Conservation (phyloP, 2,113 vertebrate species). For the Syngnathus typhle region DNA sequence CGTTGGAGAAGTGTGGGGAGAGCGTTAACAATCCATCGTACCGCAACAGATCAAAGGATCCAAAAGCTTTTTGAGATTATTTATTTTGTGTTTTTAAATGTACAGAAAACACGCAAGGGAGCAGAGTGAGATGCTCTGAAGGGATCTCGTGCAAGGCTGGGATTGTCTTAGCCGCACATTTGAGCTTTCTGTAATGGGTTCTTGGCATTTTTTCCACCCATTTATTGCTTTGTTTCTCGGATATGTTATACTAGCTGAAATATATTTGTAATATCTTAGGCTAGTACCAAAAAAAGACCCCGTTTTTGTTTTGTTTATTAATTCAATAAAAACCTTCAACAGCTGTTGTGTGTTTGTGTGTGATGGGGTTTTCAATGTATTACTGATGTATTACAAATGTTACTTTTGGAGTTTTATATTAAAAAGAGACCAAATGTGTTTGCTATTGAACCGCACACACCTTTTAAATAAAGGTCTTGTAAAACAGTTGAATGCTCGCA, state of each 20-base stretch:
- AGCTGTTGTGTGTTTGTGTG: neutral
- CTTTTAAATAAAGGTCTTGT: neutral
- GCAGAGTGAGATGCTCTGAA: slow-evolving; percentile 57
- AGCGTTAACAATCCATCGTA: slow-evolving; percentile 28
- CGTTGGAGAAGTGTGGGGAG: slow-evolving; percentile 32
- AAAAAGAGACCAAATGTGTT: neutral
- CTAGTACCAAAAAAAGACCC: slow-evolving; percentile 43
- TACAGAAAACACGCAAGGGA: slow-evolving; percentile 28
- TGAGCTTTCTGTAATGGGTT: slow-evolving; percentile 56
- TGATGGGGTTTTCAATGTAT: neutral
- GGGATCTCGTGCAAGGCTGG: slow-evolving; percentile 62
- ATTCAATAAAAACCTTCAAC: slow-evolving; percentile 71
- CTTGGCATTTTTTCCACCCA: slow-evolving; percentile 24
- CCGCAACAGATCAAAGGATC: slow-evolving; percentile 36
- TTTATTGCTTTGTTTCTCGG: slow-evolving; percentile 37
- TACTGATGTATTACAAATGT: neutral
- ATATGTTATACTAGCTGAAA: slow-evolving; percentile 62
- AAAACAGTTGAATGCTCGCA: neutral
- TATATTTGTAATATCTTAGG: slow-evolving; percentile 66
- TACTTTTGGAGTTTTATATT: too few relatives aligned
- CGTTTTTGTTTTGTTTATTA: slow-evolving; percentile 25
- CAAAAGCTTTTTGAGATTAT: slow-evolving; percentile 56
- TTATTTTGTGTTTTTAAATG: slow-evolving; percentile 66
- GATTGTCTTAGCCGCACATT: slow-evolving; percentile 43
- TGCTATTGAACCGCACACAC: neutral